phyloP scores from a whole-genome alignment of 1,140 invertebrate genomes.

The Ips nitidus region DNA sequence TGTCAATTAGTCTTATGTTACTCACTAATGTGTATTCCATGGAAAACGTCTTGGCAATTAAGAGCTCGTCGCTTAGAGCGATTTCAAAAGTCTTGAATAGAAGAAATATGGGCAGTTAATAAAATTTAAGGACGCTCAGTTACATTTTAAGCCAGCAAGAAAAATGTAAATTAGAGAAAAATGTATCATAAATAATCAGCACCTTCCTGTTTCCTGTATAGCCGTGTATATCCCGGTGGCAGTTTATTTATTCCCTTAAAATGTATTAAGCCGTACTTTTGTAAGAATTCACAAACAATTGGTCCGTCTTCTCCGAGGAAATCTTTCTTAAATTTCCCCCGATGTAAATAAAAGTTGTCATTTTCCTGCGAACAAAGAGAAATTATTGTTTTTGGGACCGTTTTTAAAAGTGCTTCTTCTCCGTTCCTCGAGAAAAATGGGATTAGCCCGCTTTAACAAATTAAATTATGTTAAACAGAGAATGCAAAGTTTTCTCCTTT shows the following conservation, averaged over 20 bases:
- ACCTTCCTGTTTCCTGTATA: conserved; percentile 49
- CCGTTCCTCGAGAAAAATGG: conserved; percentile 31
- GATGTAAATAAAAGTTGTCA: conserved; percentile 52
- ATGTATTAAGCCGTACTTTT: conserved; percentile 49
- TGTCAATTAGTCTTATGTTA: neutral
- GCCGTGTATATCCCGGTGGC: conserved; percentile 31
- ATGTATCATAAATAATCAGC: conserved; percentile 51
- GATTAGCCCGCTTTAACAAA: conserved; percentile 36
- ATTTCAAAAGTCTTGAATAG: conserved; percentile 5
- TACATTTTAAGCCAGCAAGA: conserved; percentile 33
- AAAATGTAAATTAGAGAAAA: conserved; percentile 52
- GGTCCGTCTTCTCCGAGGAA: conserved; percentile 46
- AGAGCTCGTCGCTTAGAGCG: conserved; percentile 8
- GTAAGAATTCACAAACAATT: conserved; percentile 48
- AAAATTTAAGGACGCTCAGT: conserved; percentile 43
- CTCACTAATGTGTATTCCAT: neutral
- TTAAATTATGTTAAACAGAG: conserved; percentile 37
- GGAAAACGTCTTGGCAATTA: conserved; percentile 1
- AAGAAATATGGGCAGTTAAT: conserved; percentile 40
- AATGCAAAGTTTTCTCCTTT: conserved; percentile 24
- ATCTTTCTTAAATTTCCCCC: conserved; percentile 52
- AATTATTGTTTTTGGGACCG: conserved; percentile 46
- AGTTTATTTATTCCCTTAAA: conserved; percentile 48
- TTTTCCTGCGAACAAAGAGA: conserved; percentile 47
- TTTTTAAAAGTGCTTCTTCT: conserved; percentile 33